Evolutionary conservation across 2,113 vertebrate genomes (phyloP).

Genomic region (Tupaia tana): DNA sequence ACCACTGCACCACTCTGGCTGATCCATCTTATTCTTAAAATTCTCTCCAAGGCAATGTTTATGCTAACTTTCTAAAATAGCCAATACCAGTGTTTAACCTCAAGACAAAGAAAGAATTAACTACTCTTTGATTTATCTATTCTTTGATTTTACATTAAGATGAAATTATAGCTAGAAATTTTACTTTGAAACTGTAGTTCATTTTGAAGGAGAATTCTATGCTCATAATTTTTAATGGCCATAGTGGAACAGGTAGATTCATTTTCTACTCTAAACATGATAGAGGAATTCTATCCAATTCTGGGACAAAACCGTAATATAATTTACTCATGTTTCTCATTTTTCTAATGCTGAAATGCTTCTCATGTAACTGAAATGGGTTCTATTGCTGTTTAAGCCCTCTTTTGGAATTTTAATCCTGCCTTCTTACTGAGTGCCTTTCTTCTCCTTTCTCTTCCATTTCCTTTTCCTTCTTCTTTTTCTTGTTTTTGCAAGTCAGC

Average conservation of each 20-base stretch:
- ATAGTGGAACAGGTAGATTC: neutral
- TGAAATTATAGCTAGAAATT: neutral
- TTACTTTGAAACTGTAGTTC: conserved; percentile 1
- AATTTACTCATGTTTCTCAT: neutral
- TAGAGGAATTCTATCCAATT: neutral
- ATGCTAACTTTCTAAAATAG: neutral
- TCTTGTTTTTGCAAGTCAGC: neutral
- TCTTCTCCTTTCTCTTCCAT: too few relatives aligned
- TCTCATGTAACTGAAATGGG: neutral
- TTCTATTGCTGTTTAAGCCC: neutral
- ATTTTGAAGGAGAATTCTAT: neutral
- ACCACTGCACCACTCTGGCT: too few relatives aligned
- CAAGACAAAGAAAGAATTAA: conserved; percentile 5
- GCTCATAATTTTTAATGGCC: neutral
- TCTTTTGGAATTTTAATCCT: neutral
- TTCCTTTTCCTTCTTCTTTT: too few relatives aligned
- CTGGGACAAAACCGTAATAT: neutral
- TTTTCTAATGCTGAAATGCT: neutral
- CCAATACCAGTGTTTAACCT: neutral
- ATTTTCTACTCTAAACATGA: neutral
- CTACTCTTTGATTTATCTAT: conserved; percentile 2
- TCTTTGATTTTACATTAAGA: neutral
- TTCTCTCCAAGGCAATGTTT: neutral
- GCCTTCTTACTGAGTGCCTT: neutral
- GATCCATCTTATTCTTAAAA: neutral